Evolutionary conservation across 2,888 invertebrate genomes (phyloP).

Genomic region (Eupeodes luniger): DNA sequence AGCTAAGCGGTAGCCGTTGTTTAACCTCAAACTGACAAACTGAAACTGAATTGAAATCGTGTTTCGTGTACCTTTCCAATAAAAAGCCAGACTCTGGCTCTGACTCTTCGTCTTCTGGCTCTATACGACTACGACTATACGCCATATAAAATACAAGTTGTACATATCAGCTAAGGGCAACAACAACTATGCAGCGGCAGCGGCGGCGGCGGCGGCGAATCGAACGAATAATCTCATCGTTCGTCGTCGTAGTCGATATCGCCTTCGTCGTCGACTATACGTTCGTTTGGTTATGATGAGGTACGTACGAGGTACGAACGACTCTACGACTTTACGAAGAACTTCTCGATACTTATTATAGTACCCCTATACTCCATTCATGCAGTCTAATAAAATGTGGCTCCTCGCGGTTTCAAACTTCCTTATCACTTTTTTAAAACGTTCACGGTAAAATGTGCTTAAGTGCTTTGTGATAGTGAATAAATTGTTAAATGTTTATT

Average conservation of each 20-base stretch:
- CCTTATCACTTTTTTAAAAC: slow-evolving; percentile 69
- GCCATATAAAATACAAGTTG: slow-evolving; percentile 21
- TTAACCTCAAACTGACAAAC: slow-evolving; percentile 75
- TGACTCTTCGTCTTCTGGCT: background rate
- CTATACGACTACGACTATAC: background rate
- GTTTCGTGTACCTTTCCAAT: slow-evolving; percentile 74
- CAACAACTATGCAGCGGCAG: slow-evolving; percentile 37
- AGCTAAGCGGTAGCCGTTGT: slow-evolving; percentile 65
- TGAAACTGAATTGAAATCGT: slow-evolving; percentile 73
- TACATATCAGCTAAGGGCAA: slow-evolving; percentile 34
- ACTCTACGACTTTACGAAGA: background rate
- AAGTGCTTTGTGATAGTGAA: slow-evolving; percentile 52
- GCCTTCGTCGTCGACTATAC: slow-evolving; percentile 3
- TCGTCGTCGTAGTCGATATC: slow-evolving; percentile 20
- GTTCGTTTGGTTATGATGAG: slow-evolving; percentile 27
- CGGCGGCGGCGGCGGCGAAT: slow-evolving; percentile 45
- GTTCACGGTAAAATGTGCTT: slow-evolving; percentile 52
- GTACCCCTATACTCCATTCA: slow-evolving; percentile 58
- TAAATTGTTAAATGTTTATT: background rate
- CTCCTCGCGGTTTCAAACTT: slow-evolving; percentile 62
- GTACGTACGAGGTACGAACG: background rate
- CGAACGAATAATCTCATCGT: slow-evolving; percentile 59
- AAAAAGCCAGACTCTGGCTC: slow-evolving; percentile 61
- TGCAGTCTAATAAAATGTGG: slow-evolving; percentile 69
- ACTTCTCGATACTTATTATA: slow-evolving; percentile 28